A percentile compares a stretch with the other conserved stretches of the same genome.
phyloP scores from a whole-genome alignment of 2,113 vertebrate genomes.

The chimpanzee (Pan troglodytes) region NHGRI_mPanTro3-v2.1_pri NC_072420.2:44752001-44752500 shows the following conservation, averaged over 20 bases:
- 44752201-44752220: accelerated
- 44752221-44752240: background rate
- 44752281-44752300: no score
- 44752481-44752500: background rate
- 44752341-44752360: no score
- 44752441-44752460: background rate
- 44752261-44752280: background rate
- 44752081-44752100: background rate
- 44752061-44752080: background rate
- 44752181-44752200: background rate
- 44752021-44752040: background rate
- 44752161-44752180: background rate
- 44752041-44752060: background rate
- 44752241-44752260: background rate
- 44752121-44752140: background rate
- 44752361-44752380: no score
- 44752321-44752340: background rate
- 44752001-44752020: background rate
- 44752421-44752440: background rate
- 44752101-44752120: no score
- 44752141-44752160: no score
- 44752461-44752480: accelerated
- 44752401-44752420: no score
- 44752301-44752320: background rate
- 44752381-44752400: no score